A percentile compares a stretch with the other conserved stretches of the same genome.
These are phyloP conservation scores for Sphaerodactylus townsendi DNA, from an alignment of 2,113 vertebrate species.

Conservation along the genomic window DNA sequence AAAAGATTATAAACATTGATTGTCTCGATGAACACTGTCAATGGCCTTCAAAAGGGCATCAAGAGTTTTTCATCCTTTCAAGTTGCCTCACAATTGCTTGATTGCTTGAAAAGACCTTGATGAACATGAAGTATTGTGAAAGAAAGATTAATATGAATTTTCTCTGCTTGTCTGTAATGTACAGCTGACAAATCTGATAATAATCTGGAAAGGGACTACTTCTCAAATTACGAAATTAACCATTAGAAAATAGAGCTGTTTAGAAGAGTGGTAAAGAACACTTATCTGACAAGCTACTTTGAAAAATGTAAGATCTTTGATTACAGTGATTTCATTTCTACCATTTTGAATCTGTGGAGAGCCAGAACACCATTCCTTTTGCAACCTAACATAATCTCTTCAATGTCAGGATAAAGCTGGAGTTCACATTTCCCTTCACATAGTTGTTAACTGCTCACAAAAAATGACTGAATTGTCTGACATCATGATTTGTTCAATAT, in stretches of 20 bases:
- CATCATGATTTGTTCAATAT: not conserved
- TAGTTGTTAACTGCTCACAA: not conserved
- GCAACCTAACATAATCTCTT: too few species aligned
- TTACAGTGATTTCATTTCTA: not conserved
- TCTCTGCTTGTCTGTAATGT: not conserved
- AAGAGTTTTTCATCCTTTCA: slow-evolving; percentile 7
- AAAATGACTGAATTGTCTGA: not conserved
- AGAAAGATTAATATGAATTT: slow-evolving; percentile 17
- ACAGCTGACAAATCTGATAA: not conserved
- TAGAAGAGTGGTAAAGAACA: not conserved
- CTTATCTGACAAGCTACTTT: not conserved
- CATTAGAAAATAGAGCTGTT: not conserved
- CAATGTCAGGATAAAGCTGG: too few species aligned
- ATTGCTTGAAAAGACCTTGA: slow-evolving; percentile 32
- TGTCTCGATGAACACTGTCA: not conserved
- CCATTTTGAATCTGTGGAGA: not conserved
- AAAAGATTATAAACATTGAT: slow-evolving; percentile 18
- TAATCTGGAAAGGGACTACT: not conserved
- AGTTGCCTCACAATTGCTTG: slow-evolving; percentile 2
- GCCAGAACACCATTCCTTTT: too few species aligned
- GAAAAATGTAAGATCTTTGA: not conserved
- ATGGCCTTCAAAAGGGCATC: not conserved
- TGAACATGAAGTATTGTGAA: slow-evolving; percentile 7
- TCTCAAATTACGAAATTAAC: slow-evolving; percentile 24
- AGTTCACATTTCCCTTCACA: not conserved